Base-by-base conservation (phyloP, 2,113 vertebrate species). In the Ceyx margarethae region DNA sequence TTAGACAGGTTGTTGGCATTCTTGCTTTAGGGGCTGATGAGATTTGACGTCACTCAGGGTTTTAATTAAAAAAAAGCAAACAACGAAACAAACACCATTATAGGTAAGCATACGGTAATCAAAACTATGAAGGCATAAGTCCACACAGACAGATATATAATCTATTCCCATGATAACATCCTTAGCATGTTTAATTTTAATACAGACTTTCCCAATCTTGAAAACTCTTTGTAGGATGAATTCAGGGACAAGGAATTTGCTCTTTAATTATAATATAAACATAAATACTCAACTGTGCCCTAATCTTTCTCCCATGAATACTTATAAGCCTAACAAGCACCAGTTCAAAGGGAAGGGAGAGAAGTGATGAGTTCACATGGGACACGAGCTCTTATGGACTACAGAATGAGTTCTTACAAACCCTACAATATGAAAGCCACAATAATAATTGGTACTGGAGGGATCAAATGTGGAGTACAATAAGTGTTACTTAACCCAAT, bases 191-290 rank as follows among this genome's bases (percentile, higher is more conserved):
- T 74, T 48, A 68, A 26, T 45, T 42, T 40, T 53, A 73, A 82
- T 10, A 68, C 3, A 31, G 14, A 13, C 2, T n/a, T 20, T 31
- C 9, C 22, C 8, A 35, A 1, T 37, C 33, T 48, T 40, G 6
- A 60, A 50, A 65, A 26, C 1, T 53, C 83, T 57, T 65, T 37
- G 1, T 15, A 40, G 5, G 11, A 73, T 57, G 8, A 69, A 45
- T 0, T 0, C 7, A 3, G 10, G 26, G 26, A 68, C 61, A 22
- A 8, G 4, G 8, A 50, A 66, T 56, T 76, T 64, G 15, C 10
- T 76, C 6, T 35, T 72, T 72, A 90, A 56, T 19, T 82, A 5
- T 15, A 73, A 72, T 51, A 58, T 33, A 69, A 84, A 48, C 28
- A 83, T 45, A 66, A 90, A 89, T 29, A 79, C 18, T 57, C 25